Base-by-base conservation (phyloP, 2,113 vertebrate genomes). In the Halcyon senegalensis region DNA sequence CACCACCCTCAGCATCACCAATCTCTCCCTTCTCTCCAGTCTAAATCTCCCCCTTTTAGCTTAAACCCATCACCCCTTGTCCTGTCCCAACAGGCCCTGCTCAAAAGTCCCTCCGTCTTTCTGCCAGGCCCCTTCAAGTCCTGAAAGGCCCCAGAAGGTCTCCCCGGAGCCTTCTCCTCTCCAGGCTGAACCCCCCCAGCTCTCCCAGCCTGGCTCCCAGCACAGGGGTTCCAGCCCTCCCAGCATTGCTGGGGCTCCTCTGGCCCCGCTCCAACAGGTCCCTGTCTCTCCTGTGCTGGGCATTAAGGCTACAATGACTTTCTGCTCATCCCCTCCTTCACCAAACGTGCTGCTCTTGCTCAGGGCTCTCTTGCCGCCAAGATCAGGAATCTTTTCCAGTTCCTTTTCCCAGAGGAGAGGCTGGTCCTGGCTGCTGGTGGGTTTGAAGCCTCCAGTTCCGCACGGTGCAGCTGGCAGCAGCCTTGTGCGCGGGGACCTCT, bases 271-370 rank as follows among this genome's bases (percentile, higher is more conserved):
- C 58, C 59, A 64, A 2, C 62, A 19, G 62, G 4, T 64, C 37
- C 62, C 27, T 18, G 25, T 64, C 37, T 64, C 39, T 84, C 30
- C 48, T 10, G 73, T 73, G 44, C 48, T 8, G 64, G 18, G 41
- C 28, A 1, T 3, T n/a, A 27, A 62, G 46, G 33, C 35, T 72
- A 0, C 1, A 1, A 3, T 43, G 60, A 15, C 35, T 35, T 83
- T 25, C 41, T 56, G 84, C 63, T 76, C 51, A 5, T 68, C 3
- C 0, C 0, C 28, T 11, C 0, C 44, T 63, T 58, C 31, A 12
- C 60, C 41, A 56, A 3, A 48, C 31, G 31, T n/a, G 23, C n/a
- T 56, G 28, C 58, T 81, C 30, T 2, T 19, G 12, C 80, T 63
- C 31, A 18, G 63, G 63, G 60, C 62, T 76, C 11, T 55, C 41